phyloP scores from a whole-genome alignment of 1,140 invertebrate species.

The Drosophila miranda region DNA sequence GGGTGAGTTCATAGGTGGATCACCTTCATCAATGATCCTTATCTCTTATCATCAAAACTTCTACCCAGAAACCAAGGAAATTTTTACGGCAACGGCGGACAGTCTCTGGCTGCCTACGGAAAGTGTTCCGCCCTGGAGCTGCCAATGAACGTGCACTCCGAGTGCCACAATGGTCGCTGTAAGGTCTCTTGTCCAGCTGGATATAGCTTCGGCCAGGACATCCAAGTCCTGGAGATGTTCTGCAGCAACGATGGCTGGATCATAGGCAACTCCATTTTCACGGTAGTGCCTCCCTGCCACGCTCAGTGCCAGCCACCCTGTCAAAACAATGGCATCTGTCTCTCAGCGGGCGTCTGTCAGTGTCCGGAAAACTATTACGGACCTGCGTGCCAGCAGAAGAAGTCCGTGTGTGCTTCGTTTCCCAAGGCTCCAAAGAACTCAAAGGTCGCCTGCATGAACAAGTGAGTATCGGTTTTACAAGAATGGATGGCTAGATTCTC shows the following conservation, averaged over 20 bases:
- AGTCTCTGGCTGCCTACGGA: slow-evolving; percentile 44
- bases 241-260: slow-evolving; percentile 85
- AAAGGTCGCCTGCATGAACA: slow-evolving; percentile 85
- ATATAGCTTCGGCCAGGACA: slow-evolving; percentile 86
- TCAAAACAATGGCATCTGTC: slow-evolving; percentile 90
- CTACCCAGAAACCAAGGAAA: slow-evolving; percentile 36
- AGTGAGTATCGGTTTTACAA: slow-evolving; percentile 83
- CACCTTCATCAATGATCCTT: too few relatives aligned
- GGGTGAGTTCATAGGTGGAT: slow-evolving; percentile 32
- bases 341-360: slow-evolving; percentile 87
- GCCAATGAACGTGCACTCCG: slow-evolving; percentile 55
- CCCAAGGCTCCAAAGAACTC: slow-evolving; percentile 87
- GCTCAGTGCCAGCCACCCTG: slow-evolving; percentile 89
- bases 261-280: slow-evolving; percentile 83
- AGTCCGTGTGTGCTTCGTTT: slow-evolving; percentile 86
- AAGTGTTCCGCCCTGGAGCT: slow-evolving; percentile 48
- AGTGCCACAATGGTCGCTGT: slow-evolving; percentile 82
- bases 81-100: slow-evolving; percentile 48
- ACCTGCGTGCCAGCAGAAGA: slow-evolving; percentile 89
- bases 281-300: slow-evolving; percentile 85
- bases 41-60: neutral
- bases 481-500: neutral
- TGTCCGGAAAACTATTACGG: slow-evolving; percentile 89
- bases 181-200: slow-evolving; percentile 83
- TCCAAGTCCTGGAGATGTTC: slow-evolving; percentile 82